Conservation (phyloP, 2,797 vertebrate genomes). For the Numenius phaeopus region DNA sequence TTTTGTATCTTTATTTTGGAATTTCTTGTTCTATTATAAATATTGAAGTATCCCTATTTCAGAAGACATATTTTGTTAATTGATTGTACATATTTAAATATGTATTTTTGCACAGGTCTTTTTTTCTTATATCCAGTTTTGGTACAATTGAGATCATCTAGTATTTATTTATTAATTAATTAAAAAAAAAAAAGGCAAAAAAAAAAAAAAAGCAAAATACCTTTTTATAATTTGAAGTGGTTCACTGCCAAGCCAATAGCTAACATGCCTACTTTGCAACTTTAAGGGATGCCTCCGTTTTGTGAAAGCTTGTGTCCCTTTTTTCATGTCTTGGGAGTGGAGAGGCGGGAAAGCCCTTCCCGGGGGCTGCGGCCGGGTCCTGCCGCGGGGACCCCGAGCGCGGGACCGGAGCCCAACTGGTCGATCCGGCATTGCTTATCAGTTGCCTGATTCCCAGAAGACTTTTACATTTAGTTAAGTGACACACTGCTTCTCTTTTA, state of each 20-base stretch:
- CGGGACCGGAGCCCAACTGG: not conserved
- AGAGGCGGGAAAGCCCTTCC: constrained; percentile 9
- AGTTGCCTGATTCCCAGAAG: constrained; percentile 87
- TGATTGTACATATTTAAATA: constrained; percentile 99
- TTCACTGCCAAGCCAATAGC: constrained; percentile 99
- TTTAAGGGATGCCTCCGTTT: constrained; percentile 75
- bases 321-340: constrained; percentile 72
- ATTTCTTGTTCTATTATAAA: constrained; percentile 89
- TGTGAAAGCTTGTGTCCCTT: constrained; percentile 74
- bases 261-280: constrained; percentile 86
- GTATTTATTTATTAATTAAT: constrained; percentile 98
- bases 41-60: constrained; percentile 98
- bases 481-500: constrained; percentile 84
- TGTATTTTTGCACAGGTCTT: constrained; percentile 99
- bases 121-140: constrained; percentile 96
- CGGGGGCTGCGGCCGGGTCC: not conserved
- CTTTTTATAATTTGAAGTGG: constrained; percentile 96
- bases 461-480: constrained; percentile 65
- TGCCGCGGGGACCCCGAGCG: not conserved
- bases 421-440: constrained; percentile 61
- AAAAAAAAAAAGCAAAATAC: constrained; percentile 85
- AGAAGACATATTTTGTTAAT: constrained; percentile 99
- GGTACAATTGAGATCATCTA: constrained; percentile 96
- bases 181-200: constrained; percentile 72
- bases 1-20: constrained; percentile 89